Evolutionary conservation across 2,113 vertebrate genomes (phyloP), one percentile per base, ranked within the genome.

Genomic region (Rhynchopsitta pachyrhyncha): DNA sequence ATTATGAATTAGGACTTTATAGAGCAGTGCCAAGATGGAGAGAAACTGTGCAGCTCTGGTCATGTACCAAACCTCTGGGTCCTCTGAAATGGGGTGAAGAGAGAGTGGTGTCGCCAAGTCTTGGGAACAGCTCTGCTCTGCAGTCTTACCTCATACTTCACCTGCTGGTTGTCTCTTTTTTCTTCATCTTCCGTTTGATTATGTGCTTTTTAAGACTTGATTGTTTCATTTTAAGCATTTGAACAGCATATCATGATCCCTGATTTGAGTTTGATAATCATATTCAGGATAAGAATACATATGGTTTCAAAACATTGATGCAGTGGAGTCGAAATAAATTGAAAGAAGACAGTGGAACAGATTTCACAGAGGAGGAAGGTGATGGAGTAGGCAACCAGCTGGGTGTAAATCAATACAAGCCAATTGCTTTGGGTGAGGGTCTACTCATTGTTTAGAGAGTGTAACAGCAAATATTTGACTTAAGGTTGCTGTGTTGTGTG

Each of bases 31-130:
- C 5, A 88, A 91, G 88, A 35, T 3, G 8, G 11, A 87, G 15
- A 69, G 23, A 29, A 63, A 77, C 14, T 70, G 20, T 44, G 19
- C 16, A 69, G 29, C 17, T 71, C 24, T 42, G 37, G 23, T n/a
- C 0, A 0, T 29, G 17, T 23, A 33, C 27, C 42, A 67, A 57
- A 63, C 1, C 17, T 46, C 27, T 4, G 1, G 7, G 22, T 49
- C 28, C 6, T 41, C 49, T 88, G 68, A 67, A 86, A 0, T 20
- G 20, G 7, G 4, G 2, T 8, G 6, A 80, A 22, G 11, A 77
- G 17, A 29, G 5, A 31, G 16, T 7, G 11, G 3, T 49, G 31
- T 4, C 15, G 31, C 25, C 1, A 0, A 44, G 35, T 57, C 35
- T 55, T 74, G 8, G 24, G 9, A 80, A 46, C 3, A 73, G 10